Evolutionary conservation across 2,797 vertebrate genomes (phyloP).

Genomic region (Gobio occitaniae): DNA sequence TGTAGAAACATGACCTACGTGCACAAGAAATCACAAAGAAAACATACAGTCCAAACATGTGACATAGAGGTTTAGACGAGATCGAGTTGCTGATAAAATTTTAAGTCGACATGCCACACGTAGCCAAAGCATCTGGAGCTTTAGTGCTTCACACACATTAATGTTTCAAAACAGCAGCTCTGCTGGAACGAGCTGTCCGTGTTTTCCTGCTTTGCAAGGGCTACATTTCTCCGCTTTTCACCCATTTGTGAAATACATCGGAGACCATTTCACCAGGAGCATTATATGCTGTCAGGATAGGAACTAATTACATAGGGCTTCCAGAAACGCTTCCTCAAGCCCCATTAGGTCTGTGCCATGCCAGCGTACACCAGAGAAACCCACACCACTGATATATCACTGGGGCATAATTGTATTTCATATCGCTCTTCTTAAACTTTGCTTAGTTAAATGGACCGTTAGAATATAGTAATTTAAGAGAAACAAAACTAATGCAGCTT

Average conservation of each 20-base stretch:
- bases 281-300: conserved; percentile 35
- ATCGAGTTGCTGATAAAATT: conserved; percentile 10
- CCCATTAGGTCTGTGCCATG: conserved; percentile 29
- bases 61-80: neutral
- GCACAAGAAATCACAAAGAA: neutral
- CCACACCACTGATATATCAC: conserved; percentile 24
- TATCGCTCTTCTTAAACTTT: conserved; percentile 34
- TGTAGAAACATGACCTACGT: neutral
- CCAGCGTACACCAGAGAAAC: neutral
- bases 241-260: conserved; percentile 39
- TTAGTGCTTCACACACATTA: conserved; percentile 4
- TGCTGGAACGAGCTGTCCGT: neutral
- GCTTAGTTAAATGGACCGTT: conserved; percentile 41
- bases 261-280: conserved; percentile 29
- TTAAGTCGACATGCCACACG: neutral
- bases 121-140: neutral
- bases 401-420: conserved; percentile 32
- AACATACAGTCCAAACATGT: neutral
- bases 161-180: conserved; percentile 31
- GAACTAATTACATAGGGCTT: conserved; percentile 42
- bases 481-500: conserved; percentile 18
- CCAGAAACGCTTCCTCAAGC: conserved; percentile 29
- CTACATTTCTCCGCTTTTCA: conserved; percentile 4
- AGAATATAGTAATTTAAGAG: conserved; percentile 20
- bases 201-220: conserved; percentile 13